These are phyloP conservation scores for Psittacula cyanocephala DNA, from an alignment of 2,113 vertebrate species.

Conservation along the genomic window DNA sequence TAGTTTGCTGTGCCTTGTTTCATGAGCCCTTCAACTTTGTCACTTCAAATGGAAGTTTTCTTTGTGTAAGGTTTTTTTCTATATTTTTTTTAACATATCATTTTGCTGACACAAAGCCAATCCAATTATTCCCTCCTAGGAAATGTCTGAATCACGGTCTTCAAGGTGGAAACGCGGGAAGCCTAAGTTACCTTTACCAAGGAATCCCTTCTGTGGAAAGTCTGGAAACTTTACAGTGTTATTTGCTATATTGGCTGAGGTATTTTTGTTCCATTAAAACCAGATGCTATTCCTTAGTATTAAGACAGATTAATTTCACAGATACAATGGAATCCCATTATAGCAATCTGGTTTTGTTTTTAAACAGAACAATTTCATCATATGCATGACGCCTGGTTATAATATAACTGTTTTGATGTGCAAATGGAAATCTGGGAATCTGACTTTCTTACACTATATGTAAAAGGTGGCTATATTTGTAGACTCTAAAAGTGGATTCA, in stretches of 20 bases:
- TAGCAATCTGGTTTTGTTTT: slow-evolving; percentile 56
- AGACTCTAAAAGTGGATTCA: slow-evolving; percentile 26
- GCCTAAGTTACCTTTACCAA: slow-evolving; percentile 38
- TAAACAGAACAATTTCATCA: slow-evolving; percentile 32
- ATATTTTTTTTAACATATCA: background rate
- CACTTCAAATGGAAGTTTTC: background rate
- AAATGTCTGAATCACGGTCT: slow-evolving; percentile 18
- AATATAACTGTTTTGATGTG: slow-evolving; percentile 44
- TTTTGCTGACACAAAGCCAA: background rate
- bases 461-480: slow-evolving; percentile 45
- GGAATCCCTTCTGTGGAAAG: slow-evolving; percentile 14
- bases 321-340: slow-evolving; percentile 39
- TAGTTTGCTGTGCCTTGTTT: background rate
- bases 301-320: slow-evolving; percentile 54
- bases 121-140: background rate
- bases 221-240: background rate
- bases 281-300: slow-evolving; percentile 40
- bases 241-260: slow-evolving; percentile 9
- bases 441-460: slow-evolving; percentile 17
- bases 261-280: slow-evolving; percentile 47
- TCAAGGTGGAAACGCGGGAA: background rate
- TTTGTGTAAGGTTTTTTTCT: background rate
- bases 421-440: slow-evolving; percentile 50
- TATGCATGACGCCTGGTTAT: background rate
- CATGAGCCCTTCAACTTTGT: background rate